phyloP scores from a whole-genome alignment of 1,140 invertebrate species.

The Drosophila bipectinata region DNA sequence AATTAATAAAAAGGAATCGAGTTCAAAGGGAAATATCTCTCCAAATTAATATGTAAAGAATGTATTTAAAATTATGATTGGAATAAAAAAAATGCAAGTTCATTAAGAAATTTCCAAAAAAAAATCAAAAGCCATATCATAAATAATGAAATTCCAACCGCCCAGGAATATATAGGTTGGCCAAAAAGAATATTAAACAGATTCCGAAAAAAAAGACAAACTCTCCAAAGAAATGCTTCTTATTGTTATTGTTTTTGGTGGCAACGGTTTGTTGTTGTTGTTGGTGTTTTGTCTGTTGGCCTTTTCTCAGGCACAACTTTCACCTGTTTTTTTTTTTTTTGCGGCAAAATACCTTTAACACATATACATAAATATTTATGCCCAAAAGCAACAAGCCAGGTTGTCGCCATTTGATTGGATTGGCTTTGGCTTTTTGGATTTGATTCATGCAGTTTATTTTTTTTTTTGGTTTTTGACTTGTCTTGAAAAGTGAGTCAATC shows the following conservation, averaged over 20 bases:
- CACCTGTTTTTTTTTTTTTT: constrained; percentile 38
- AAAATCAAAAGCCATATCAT: background rate
- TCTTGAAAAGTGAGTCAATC: constrained; percentile 35
- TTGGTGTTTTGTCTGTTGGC: constrained; percentile 5
- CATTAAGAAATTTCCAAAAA: constrained; percentile 54
- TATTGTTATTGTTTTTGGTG: constrained; percentile 13
- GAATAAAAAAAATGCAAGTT: constrained; percentile 15
- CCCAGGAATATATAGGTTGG: constrained; percentile 19
- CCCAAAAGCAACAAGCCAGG: constrained; percentile 39
- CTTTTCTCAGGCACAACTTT: constrained; percentile 55
- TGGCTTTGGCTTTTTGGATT: constrained; percentile 13
- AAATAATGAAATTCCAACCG: constrained; percentile 20
- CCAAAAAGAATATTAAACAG: constrained; percentile 52
- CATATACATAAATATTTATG: constrained; percentile 57
- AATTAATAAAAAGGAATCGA: too few species aligned
- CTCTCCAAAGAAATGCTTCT: background rate
- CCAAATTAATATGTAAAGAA: constrained; percentile 24
- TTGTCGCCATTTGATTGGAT: constrained; percentile 32
- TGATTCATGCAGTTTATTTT: constrained; percentile 39
- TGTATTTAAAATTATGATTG: constrained; percentile 25
- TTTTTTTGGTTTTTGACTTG: background rate
- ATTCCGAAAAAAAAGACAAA: constrained; percentile 7
- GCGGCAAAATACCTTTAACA: constrained; percentile 19
- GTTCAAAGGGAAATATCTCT: too few species aligned
- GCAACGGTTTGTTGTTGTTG: constrained; percentile 10